Evolutionary conservation across 2,113 vertebrate genomes (phyloP), one percentile per base, ranked within the genome.

Genomic region (Mobula hypostoma): DNA sequence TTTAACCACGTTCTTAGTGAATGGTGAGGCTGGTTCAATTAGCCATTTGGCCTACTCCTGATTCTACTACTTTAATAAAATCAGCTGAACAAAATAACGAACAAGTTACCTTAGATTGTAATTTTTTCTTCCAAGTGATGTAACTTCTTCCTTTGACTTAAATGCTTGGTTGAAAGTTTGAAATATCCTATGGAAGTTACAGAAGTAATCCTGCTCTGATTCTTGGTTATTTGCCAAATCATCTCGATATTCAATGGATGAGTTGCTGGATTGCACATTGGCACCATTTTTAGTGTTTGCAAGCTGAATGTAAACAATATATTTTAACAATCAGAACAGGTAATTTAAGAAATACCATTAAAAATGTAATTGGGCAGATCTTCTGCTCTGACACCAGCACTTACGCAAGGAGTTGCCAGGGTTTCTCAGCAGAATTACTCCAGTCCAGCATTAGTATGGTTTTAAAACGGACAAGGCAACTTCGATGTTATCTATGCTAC

Each of bases 81-180:
- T 15, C 5, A 63, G 12, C 11, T 88, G 85, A 63, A 15, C 27
- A 27, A 88, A 88, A 88, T 88, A 88, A 88, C 48, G 63, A 88
- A 66, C 32, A 87, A 87, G n/a, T 87, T 63, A 88, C 85, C 58
- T 88, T 32, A 88, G 61, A n/a, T 29, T 88, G 85, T 32, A 88
- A 15, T 32, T 58, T 63, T 88, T 15, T 63, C 58, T 88, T 88
- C 27, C 56, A 61, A 66, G 29, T 14, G 29, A 12, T 32, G n/a
- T 63, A 63, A 32, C 58, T 32, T 88, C 85, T 63, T 88, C 85
- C 61, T 88, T 27, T 11, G 58, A 66, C 58, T 88, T 58, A 27
- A 88, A 66, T 66, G 32, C 29, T 88, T 87, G 83, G 9, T 15
- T n/a, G 85, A 63, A 88, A 63, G 58, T 88, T 88, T 88, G 27